Evolutionary conservation across 2,113 vertebrate species (phyloP).

Genomic region (Morone saxatilis): DNA sequence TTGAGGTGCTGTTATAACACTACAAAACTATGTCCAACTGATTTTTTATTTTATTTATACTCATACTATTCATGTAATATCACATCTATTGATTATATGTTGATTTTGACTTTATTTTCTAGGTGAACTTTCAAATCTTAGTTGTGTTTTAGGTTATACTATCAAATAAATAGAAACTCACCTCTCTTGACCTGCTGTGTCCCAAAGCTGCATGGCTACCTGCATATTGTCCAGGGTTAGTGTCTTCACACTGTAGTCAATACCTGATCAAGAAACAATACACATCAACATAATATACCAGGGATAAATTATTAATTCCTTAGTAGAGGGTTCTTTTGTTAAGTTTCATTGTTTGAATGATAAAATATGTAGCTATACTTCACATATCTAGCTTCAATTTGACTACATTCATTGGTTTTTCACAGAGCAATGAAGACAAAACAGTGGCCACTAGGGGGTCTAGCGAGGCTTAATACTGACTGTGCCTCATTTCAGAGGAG

Average conservation of each 20-base stretch:
- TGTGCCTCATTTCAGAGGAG: conserved; percentile 4
- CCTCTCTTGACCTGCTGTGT: conserved; percentile 96
- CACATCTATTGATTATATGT: background rate
- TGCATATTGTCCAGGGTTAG: conserved; percentile 86
- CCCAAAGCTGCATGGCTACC: conserved; percentile 93
- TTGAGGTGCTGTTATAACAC: background rate
- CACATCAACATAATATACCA: background rate
- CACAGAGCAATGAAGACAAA: background rate
- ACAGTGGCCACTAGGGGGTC: conserved; percentile 32
- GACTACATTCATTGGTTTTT: background rate
- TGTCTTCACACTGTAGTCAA: conserved; percentile 93
- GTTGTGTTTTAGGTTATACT: background rate
- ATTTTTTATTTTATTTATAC: too few relatives aligned
- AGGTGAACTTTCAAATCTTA: background rate
- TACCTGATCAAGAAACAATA: conserved; percentile 78
- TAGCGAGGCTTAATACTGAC: background rate
- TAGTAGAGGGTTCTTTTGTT: background rate
- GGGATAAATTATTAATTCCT: background rate
- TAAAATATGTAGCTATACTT: background rate
- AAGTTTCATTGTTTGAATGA: too few relatives aligned
- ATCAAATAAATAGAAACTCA: conserved; percentile 26
- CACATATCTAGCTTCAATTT: background rate
- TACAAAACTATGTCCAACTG: background rate
- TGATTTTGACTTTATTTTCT: background rate
- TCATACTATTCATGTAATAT: background rate